Conservation (phyloP, 2,113 vertebrate genomes). For the Polypterus senegalus region DNA sequence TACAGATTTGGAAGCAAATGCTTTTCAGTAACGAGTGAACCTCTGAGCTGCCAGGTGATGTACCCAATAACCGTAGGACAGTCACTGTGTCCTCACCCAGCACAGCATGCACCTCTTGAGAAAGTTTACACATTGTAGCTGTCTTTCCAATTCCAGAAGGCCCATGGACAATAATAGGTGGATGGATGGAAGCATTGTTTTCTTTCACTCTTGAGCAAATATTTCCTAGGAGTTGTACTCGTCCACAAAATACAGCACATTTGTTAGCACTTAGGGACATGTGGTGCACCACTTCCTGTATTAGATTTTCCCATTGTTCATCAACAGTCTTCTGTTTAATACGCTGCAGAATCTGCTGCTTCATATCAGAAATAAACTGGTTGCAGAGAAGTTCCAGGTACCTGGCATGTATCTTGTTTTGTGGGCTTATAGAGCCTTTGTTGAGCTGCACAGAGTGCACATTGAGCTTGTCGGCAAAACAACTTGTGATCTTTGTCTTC, state of each 20-base stretch:
- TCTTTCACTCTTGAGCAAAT: slow-evolving; percentile 39
- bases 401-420: slow-evolving; percentile 37
- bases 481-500: slow-evolving; percentile 36
- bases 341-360: slow-evolving; percentile 32
- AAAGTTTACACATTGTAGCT: slow-evolving; percentile 46
- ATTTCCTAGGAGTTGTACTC: slow-evolving; percentile 43
- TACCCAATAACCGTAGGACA: slow-evolving; percentile 45
- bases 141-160: slow-evolving; percentile 59
- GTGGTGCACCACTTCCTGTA: slow-evolving; percentile 48
- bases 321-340: slow-evolving; percentile 8
- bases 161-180: slow-evolving; percentile 45
- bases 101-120: slow-evolving; percentile 28
- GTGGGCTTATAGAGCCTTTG: slow-evolving; percentile 34
- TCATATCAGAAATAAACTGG: slow-evolving; percentile 51
- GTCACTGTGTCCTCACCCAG: slow-evolving; percentile 29
- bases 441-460: slow-evolving; percentile 42
- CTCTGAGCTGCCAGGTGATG: slow-evolving; percentile 31
- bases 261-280: slow-evolving; percentile 23
- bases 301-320: slow-evolving; percentile 17
- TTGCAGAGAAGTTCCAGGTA: slow-evolving; percentile 55
- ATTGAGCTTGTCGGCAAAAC: slow-evolving; percentile 26
- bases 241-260: slow-evolving; percentile 37
- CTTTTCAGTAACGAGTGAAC: slow-evolving; percentile 43
- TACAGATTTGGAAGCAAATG: slow-evolving; percentile 51
- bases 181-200: slow-evolving; percentile 24